A percentile compares a stretch with the other conserved stretches of the same genome.
Evolutionary conservation across 2,888 invertebrate genomes (phyloP).

Genomic region (Isoperla grammatica): DNA sequence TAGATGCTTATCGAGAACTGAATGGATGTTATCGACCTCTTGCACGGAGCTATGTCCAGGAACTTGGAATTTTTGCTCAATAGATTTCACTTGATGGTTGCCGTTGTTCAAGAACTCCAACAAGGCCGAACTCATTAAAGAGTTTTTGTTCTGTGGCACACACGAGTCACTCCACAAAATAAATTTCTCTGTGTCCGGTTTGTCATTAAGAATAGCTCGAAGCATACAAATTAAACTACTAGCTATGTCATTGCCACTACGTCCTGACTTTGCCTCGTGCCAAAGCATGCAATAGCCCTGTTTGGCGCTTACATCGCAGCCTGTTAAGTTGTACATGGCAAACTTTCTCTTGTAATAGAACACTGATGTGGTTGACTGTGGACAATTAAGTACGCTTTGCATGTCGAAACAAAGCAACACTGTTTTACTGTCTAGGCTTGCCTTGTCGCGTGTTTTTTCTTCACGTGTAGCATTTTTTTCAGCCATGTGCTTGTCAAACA

Average conservation of each 20-base stretch:
- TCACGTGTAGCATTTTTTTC: not conserved
- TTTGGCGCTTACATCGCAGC: not conserved
- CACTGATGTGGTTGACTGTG: not conserved
- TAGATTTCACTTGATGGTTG: too few relatives aligned
- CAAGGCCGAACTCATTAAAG: too few relatives aligned
- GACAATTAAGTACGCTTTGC: not conserved
- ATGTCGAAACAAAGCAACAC: not conserved
- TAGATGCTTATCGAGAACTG: too few relatives aligned
- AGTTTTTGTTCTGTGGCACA: too few relatives aligned
- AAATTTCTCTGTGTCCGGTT: too few relatives aligned
- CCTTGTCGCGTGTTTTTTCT: not conserved
- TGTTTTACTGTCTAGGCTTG: not conserved
- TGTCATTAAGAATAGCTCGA: not conserved
- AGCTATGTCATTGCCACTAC: not conserved
- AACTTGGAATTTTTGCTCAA: too few relatives aligned
- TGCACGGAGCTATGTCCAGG: too few relatives aligned
- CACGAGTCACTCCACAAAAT: too few relatives aligned
- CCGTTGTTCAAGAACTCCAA: too few relatives aligned
- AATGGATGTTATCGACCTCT: too few relatives aligned
- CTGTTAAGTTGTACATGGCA: not conserved
- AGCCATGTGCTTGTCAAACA: not conserved
- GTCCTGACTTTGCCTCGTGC: not conserved
- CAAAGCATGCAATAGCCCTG: not conserved
- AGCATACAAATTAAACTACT: not conserved
- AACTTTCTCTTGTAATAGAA: conserved; percentile 7